Evolutionary conservation across 2,888 invertebrate species (phyloP).

Genomic region (Orchesellides sinensis): DNA sequence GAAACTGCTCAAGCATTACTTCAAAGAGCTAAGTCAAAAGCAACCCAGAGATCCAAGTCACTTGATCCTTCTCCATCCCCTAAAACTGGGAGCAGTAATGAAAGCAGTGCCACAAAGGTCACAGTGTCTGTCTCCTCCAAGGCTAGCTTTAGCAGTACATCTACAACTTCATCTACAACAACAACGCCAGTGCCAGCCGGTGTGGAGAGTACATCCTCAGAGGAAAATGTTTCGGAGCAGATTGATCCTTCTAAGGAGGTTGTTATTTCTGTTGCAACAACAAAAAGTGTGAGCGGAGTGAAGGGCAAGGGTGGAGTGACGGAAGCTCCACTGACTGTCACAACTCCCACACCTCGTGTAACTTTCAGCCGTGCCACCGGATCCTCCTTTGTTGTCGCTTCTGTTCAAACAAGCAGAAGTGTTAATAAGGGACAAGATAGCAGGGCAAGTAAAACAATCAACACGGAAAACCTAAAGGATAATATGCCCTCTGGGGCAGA

Average conservation of each 20-base stretch:
- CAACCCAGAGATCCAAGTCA: neutral
- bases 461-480: slow-evolving; percentile 76
- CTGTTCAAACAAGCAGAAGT: slow-evolving; percentile 91
- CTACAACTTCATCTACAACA: slow-evolving; percentile 57
- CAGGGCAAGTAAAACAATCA: slow-evolving; percentile 86
- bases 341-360: slow-evolving; percentile 75
- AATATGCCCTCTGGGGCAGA: slow-evolving; percentile 67
- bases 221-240: slow-evolving; percentile 49
- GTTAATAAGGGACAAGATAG: slow-evolving; percentile 79
- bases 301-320: slow-evolving; percentile 41
- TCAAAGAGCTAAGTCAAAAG: slow-evolving; percentile 55
- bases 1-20: slow-evolving; percentile 66
- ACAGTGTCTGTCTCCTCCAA: slow-evolving; percentile 74
- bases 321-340: slow-evolving; percentile 15
- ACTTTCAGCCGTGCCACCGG: slow-evolving; percentile 72
- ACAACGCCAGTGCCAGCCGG: slow-evolving; percentile 51
- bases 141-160: slow-evolving; percentile 64
- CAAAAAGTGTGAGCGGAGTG: slow-evolving; percentile 57
- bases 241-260: slow-evolving; percentile 61
- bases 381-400: slow-evolving; percentile 84
- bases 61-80: slow-evolving; percentile 20
- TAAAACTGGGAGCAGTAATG: slow-evolving; percentile 8
- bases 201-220: slow-evolving; percentile 24
- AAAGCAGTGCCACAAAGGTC: slow-evolving; percentile 62
- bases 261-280: slow-evolving; percentile 73